Conservation (phyloP, 1,140 invertebrate genomes). For the Listronotus bonariensis region DNA sequence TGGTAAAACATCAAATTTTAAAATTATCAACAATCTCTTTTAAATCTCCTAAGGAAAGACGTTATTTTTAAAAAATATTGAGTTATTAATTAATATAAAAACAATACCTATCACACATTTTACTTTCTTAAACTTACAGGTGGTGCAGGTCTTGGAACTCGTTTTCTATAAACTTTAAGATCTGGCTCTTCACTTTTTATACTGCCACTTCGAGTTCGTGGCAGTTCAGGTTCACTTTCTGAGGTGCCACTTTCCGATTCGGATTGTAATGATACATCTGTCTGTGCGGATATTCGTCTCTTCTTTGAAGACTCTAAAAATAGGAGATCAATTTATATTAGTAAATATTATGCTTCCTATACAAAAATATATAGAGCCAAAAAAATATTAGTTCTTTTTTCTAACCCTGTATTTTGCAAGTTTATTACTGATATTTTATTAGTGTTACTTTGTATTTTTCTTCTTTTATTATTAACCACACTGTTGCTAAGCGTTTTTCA, state of each 20-base stretch:
- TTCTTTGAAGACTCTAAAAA: conserved; percentile 27
- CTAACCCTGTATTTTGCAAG: too few species aligned
- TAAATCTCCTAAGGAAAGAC: not conserved
- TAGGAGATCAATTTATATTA: not conserved
- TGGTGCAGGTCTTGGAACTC: conserved; percentile 26
- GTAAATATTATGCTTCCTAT: too few species aligned
- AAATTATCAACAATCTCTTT: too few species aligned
- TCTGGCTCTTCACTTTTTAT: conserved; percentile 53
- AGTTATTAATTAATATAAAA: not conserved
- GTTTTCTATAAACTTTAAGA: conserved; percentile 40
- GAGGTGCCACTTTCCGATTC: conserved; percentile 60
- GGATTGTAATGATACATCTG: conserved; percentile 64
- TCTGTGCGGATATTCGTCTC: conserved; percentile 61
- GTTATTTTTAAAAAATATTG: not conserved
- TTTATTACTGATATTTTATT: too few species aligned
- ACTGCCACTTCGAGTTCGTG: conserved; percentile 50
- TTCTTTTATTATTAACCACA: too few species aligned
- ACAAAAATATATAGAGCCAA: too few species aligned
- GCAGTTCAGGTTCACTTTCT: conserved; percentile 51
- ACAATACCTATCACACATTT: not conserved
- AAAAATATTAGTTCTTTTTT: too few species aligned
- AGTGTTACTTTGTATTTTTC: too few species aligned
- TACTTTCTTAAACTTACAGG: conserved; percentile 14
- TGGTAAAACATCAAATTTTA: too few species aligned
- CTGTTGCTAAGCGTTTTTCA: too few species aligned